These are phyloP conservation scores for Muscina levida DNA, from an alignment of 2,888 invertebrate genomes.

Conservation along the genomic window DNA sequence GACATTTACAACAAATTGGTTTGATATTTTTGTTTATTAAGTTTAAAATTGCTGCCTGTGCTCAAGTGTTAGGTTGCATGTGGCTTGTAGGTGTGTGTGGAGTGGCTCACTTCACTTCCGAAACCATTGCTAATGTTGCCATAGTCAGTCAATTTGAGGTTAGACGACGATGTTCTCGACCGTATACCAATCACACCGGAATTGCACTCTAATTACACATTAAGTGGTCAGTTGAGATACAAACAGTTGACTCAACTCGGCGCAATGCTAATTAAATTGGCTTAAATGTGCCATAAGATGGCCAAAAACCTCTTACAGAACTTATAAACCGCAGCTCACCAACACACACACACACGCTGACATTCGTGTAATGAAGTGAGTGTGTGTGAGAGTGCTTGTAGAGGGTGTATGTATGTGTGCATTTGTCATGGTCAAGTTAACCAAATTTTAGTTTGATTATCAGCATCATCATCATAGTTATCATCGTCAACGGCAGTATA, in stretches of 20 bases:
- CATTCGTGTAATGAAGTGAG: background rate
- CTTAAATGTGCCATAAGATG: slow-evolving; percentile 59
- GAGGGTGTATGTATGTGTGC: background rate
- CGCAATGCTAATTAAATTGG: slow-evolving; percentile 59
- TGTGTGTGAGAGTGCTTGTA: too few relatives aligned
- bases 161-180: background rate
- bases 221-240: slow-evolving; percentile 62
- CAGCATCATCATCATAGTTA: background rate
- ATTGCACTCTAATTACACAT: slow-evolving; percentile 63
- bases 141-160: slow-evolving; percentile 60
- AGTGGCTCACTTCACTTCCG: too few relatives aligned
- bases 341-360: background rate
- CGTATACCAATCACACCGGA: slow-evolving; percentile 41
- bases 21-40: too few relatives aligned
- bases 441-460: background rate
- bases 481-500: too few relatives aligned
- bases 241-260: slow-evolving; percentile 32
- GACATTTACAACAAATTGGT: too few relatives aligned
- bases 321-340: background rate
- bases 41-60: too few relatives aligned
- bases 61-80: background rate
- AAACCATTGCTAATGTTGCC: slow-evolving; percentile 36
- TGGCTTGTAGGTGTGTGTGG: background rate
- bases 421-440: background rate
- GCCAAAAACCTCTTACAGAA: slow-evolving; percentile 29